Percentiles rank a stretch among this genome's conserved stretches.
Conservation (phyloP, 2,113 vertebrate genomes). For the Cavia aperea region DNA sequence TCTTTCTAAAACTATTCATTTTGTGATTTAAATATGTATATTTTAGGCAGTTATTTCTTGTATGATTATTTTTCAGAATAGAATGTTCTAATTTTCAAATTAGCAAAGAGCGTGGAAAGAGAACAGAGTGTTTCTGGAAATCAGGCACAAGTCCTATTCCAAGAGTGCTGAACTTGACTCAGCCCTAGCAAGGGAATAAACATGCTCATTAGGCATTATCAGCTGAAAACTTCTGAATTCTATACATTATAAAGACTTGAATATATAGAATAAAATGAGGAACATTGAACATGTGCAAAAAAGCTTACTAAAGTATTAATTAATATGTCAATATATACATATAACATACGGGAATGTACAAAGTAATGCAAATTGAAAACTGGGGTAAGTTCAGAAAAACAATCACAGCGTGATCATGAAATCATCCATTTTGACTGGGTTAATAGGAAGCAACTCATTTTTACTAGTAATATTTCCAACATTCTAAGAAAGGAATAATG, state of each 20-base stretch:
- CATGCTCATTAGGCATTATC: neutral
- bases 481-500: neutral
- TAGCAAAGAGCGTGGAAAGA: neutral
- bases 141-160: neutral
- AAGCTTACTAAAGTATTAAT: neutral
- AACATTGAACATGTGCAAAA: neutral
- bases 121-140: neutral
- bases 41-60: neutral
- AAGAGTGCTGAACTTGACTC: neutral
- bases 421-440: neutral
- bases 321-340: neutral
- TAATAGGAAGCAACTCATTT: neutral
- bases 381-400: neutral
- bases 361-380: slow-evolving; percentile 25
- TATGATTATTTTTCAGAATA: neutral
- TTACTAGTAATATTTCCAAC: neutral
- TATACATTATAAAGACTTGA: neutral
- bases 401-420: neutral
- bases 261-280: neutral
- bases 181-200: neutral
- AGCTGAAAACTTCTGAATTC: neutral
- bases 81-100: neutral
- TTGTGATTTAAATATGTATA: neutral
- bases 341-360: slow-evolving; percentile 7
- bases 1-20: neutral